phyloP scores from a whole-genome alignment of 37 sponge, comb jelly and placozoan species.

The Amphimedon queenslandica region DNA sequence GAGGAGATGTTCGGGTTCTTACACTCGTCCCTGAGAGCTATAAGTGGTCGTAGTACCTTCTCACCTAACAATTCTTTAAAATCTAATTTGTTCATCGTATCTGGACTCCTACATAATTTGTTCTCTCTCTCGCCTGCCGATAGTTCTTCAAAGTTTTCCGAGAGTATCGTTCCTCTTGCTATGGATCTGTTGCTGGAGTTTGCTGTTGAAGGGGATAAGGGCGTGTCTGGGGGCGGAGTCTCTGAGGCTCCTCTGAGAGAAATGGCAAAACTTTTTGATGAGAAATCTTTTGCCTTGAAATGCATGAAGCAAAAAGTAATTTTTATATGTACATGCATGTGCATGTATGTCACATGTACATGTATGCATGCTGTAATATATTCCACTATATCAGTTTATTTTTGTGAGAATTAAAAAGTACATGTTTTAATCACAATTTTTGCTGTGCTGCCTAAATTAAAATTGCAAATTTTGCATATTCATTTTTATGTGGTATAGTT shows the following conservation, averaged over 20 bases:
- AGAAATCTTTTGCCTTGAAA: constrained; percentile 5
- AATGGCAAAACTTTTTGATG: constrained; percentile 9
- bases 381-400: no score
- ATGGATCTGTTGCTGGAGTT: not conserved
- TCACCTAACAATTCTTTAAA: constrained; percentile 49
- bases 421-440: no score
- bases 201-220: not conserved
- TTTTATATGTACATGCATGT: no score
- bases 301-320: constrained; percentile 14
- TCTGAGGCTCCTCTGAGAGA: constrained; percentile 27
- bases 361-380: no score
- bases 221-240: constrained; percentile 24
- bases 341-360: no score
- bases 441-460: no score
- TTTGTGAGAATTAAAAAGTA: no score
- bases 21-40: constrained; percentile 33
- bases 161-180: not conserved
- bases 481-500: no score
- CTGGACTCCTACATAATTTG: constrained; percentile 6
- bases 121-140: not conserved
- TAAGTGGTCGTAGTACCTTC: constrained; percentile 48
- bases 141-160: not conserved
- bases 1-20: constrained; percentile 25
- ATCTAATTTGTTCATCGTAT: constrained; percentile 26
- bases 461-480: no score